phyloP scores from a whole-genome alignment of 37 sponge, comb jelly and placozoan genomes.

The Axinella damicornis region DNA sequence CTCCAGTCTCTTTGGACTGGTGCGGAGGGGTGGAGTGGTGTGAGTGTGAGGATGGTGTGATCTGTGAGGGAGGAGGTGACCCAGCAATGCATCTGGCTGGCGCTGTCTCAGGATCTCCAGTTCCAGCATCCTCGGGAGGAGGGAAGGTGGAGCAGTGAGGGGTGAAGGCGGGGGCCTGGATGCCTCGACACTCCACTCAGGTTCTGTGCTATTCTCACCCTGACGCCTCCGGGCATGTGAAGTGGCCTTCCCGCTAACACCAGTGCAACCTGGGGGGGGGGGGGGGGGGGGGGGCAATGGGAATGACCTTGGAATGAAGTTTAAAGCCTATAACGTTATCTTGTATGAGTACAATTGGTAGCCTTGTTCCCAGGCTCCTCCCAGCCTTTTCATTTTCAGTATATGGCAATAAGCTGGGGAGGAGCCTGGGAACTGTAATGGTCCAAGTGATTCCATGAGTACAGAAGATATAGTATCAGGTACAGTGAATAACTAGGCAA shows the following conservation, averaged over 20 bases:
- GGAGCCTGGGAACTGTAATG: no score
- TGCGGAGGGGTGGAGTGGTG: not conserved
- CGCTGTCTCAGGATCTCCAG: constrained; percentile 11
- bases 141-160: not conserved
- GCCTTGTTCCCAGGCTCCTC: no score
- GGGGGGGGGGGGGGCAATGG: not conserved
- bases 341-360: no score
- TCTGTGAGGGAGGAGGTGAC: constrained; percentile 1
- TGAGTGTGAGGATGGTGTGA: not conserved
- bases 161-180: not conserved
- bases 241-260: not conserved
- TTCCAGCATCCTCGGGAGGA: constrained; percentile 42
- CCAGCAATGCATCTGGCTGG: constrained; percentile 16
- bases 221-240: not conserved
- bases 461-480: no score
- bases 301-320: not conserved
- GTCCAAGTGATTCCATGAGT: no score
- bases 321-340: no score
- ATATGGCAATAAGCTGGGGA: no score
- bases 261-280: not conserved
- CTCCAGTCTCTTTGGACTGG: not conserved
- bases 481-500: no score
- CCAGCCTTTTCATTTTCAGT: no score
- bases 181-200: constrained; percentile 15
- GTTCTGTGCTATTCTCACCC: not conserved